phyloP scores from a whole-genome alignment of 2,888 invertebrate genomes.

The Aromia moschata region DNA sequence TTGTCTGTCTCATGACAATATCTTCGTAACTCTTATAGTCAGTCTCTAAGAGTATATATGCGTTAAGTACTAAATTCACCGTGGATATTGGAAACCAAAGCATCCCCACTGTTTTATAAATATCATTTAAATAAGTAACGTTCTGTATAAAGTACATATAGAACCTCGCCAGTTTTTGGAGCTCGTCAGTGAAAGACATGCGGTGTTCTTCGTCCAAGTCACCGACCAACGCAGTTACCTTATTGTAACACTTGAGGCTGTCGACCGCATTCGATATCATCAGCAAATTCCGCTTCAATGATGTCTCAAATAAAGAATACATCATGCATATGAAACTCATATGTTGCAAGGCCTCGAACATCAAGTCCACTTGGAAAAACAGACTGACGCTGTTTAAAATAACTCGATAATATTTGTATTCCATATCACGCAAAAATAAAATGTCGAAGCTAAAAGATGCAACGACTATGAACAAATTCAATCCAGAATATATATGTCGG shows the following conservation, averaged over 20 bases:
- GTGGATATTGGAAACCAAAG: not conserved
- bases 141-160: not conserved
- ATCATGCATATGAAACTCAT: not conserved
- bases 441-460: not conserved
- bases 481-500: not conserved
- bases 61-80: not conserved
- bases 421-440: not conserved
- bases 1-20: not conserved
- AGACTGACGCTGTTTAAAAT: not conserved
- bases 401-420: not conserved
- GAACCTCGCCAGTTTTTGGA: not conserved
- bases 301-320: not conserved
- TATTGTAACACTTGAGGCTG: not conserved
- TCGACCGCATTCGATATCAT: not conserved
- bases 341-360: not conserved
- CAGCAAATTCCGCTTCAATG: not conserved
- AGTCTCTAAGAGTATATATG: not conserved
- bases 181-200: not conserved
- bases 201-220: not conserved
- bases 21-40: not conserved
- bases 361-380: not conserved
- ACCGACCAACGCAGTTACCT: not conserved
- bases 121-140: not conserved
- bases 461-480: not conserved
- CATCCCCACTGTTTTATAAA: not conserved